Percentiles rank a stretch among this genome's conserved stretches.
Evolutionary conservation across 2,797 vertebrate genomes (phyloP).

Genomic region (Petrocephalus schoutedeni): DNA sequence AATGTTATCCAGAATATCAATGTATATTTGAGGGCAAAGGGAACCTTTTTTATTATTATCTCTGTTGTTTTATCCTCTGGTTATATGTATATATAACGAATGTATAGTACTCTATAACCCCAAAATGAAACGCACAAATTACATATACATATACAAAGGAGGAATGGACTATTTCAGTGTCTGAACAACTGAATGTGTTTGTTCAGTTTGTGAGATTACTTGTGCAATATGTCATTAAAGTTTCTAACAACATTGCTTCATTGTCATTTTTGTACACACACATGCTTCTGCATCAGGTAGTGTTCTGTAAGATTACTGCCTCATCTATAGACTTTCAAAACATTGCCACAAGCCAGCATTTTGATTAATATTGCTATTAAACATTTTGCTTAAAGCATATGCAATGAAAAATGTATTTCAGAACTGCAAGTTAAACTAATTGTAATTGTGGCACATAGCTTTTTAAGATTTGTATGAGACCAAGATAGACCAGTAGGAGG

Average conservation of each 20-base stretch:
- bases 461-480: background rate
- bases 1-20: background rate
- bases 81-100: slow-evolving; percentile 43
- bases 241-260: background rate
- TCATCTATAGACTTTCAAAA: background rate
- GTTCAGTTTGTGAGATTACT: slow-evolving; percentile 17
- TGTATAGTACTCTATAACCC: slow-evolving; percentile 52
- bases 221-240: slow-evolving; percentile 26
- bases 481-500: background rate
- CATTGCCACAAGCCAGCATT: background rate
- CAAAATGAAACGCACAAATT: slow-evolving; percentile 54
- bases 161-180: background rate
- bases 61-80: slow-evolving; percentile 23
- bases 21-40: background rate
- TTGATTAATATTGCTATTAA: background rate
- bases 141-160: slow-evolving; percentile 26
- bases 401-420: background rate
- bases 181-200: slow-evolving; percentile 14
- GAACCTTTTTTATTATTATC: slow-evolving; percentile 24
- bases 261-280: background rate
- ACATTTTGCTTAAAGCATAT: background rate
- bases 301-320: background rate
- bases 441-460: background rate
- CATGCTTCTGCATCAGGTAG: background rate
- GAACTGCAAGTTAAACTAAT: background rate